phyloP scores from a whole-genome alignment of 2,888 invertebrate genomes.

The Ptychoptera contaminata region DNA sequence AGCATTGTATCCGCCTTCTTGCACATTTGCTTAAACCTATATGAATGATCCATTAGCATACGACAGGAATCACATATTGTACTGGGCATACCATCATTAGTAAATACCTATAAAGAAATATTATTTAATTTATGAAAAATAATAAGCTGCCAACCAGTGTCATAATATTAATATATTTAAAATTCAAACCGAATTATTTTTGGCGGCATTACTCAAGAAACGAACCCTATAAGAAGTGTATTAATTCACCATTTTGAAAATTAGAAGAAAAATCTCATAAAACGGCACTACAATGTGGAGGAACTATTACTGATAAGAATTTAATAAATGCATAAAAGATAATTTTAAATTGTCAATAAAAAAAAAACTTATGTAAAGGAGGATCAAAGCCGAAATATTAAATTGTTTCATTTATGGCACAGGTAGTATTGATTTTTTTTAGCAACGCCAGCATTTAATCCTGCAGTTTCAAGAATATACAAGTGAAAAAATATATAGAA shows the following conservation, averaged over 20 bases:
- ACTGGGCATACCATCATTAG: constrained; percentile 53
- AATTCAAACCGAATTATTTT: background rate
- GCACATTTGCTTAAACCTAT: constrained; percentile 60
- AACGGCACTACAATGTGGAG: constrained; percentile 39
- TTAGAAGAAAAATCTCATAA: too few species aligned
- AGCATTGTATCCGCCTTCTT: constrained; percentile 56
- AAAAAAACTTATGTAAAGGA: background rate
- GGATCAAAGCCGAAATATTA: background rate
- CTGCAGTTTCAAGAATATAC: constrained; percentile 11
- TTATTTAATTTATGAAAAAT: too few species aligned
- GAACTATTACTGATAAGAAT: constrained; percentile 76
- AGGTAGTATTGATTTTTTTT: background rate
- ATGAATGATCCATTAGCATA: constrained; percentile 48
- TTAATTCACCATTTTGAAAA: too few species aligned
- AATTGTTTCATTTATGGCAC: background rate
- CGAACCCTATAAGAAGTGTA: background rate
- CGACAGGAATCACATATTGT: constrained; percentile 55
- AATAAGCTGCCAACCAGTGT: background rate
- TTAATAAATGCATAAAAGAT: constrained; percentile 46
- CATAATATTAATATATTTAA: background rate
- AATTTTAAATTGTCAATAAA: background rate
- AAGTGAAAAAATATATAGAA: constrained; percentile 16
- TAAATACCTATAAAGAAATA: too few species aligned
- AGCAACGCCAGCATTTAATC: background rate
- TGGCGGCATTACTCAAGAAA: constrained; percentile 2